Percentiles rank a stretch among this genome's conserved stretches.
Evolutionary conservation across 2,113 vertebrate genomes (phyloP).

Genomic region (Strigops habroptila): DNA sequence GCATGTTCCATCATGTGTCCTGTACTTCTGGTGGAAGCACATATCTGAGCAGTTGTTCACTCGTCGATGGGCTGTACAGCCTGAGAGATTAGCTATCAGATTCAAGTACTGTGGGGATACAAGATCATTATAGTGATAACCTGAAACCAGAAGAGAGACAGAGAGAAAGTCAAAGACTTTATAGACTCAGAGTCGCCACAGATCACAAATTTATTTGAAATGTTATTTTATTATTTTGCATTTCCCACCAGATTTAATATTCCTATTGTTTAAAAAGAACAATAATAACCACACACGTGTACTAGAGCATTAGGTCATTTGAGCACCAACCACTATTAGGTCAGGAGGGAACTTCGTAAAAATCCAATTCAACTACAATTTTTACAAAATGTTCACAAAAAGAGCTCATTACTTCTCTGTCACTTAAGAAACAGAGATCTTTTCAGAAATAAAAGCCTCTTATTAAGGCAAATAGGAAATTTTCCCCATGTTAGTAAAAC

Average conservation of each 20-base stretch:
- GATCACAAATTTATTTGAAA: background rate
- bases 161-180: background rate
- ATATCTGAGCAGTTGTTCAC: constrained; percentile 97
- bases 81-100: constrained; percentile 94
- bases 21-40: constrained; percentile 97
- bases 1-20: constrained; percentile 93
- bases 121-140: constrained; percentile 97
- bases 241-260: background rate
- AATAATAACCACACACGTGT: background rate
- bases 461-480: background rate
- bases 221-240: background rate
- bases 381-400: background rate
- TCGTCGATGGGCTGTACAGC: constrained; percentile 92
- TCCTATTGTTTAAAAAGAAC: background rate
- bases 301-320: background rate
- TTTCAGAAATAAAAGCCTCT: background rate
- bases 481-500: background rate
- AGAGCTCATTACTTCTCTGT: background rate
- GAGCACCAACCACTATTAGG: background rate
- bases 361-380: background rate
- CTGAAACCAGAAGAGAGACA: constrained; percentile 67
- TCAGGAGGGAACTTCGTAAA: background rate
- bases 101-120: constrained; percentile 94
- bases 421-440: background rate
- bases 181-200: background rate